A percentile compares a stretch with the other conserved stretches of the same genome.
These are phyloP conservation scores for Diploscapter pachys DNA, from an alignment of 1,140 invertebrate genomes.

Conservation along the genomic window DNA sequence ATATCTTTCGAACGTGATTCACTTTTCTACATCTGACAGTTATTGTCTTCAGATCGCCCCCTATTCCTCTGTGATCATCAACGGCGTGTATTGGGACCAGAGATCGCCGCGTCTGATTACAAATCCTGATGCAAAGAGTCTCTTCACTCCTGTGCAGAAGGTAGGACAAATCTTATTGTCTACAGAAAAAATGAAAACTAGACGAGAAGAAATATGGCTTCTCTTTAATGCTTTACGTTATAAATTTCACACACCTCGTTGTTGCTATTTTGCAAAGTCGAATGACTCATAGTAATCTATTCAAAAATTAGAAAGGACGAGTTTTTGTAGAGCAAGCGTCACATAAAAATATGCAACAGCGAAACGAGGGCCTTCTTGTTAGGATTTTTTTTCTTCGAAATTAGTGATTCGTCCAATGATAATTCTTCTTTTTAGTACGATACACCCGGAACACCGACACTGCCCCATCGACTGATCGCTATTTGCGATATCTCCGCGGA, in stretches of 20 bases:
- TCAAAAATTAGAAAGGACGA: no score
- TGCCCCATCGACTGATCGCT: constrained; percentile 72
- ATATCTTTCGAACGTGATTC: not conserved
- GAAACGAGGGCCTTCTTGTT: not conserved
- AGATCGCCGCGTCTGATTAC: constrained; percentile 91
- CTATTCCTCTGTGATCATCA: constrained; percentile 91
- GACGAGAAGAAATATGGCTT: not conserved
- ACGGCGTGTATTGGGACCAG: constrained; percentile 97
- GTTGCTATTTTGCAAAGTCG: not conserved
- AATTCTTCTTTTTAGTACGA: constrained; percentile 23
- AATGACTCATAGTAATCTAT: no score
- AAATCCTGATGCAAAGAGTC: constrained; percentile 92
- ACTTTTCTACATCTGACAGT: not conserved
- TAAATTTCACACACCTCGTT: not conserved
- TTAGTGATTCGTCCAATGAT: not conserved
- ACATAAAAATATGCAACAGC: constrained; percentile 1
- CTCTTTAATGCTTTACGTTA: not conserved
- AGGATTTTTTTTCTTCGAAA: not conserved
- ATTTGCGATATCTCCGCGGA: constrained; percentile 98
- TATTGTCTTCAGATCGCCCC: constrained; percentile 76
- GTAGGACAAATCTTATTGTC: not conserved
- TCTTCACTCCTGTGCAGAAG: constrained; percentile 66
- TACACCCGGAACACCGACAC: constrained; percentile 74
- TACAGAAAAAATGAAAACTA: no score
- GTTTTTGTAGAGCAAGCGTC: no score